Evolutionary conservation across 2,797 vertebrate genomes (phyloP).

Genomic region (Naso thynnoides): DNA sequence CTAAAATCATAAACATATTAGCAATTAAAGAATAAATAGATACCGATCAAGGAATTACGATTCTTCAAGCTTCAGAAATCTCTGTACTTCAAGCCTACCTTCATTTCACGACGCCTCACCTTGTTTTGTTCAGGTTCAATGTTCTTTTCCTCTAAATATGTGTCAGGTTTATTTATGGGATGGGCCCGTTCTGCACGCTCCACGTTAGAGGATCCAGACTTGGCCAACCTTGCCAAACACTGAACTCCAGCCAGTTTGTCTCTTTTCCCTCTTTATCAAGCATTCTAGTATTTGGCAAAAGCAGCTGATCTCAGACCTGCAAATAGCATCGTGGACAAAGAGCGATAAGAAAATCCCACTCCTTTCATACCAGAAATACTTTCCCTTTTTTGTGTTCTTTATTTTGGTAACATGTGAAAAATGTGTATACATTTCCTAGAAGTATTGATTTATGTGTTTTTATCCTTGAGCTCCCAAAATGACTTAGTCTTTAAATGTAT

Average conservation of each 20-base stretch:
- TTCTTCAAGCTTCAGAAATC: neutral
- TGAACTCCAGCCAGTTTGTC: conserved; percentile 46
- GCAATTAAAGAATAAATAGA: neutral
- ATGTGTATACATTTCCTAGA: neutral
- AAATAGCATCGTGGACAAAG: conserved; percentile 21
- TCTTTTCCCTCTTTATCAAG: neutral
- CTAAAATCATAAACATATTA: conserved; percentile 53
- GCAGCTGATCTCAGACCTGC: conserved; percentile 54
- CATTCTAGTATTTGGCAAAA: conserved; percentile 4
- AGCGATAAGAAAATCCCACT: conserved; percentile 55
- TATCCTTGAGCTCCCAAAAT: too few relatives aligned
- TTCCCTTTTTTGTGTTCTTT: neutral
- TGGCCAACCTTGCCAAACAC: conserved; percentile 35
- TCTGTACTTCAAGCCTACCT: conserved; percentile 55
- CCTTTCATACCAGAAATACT: conserved; percentile 65
- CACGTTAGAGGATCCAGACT: conserved; percentile 70
- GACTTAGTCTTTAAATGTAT: neutral
- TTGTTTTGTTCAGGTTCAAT: conserved; percentile 50
- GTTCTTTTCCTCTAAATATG: conserved; percentile 53
- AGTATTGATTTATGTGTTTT: neutral
- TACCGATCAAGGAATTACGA: rapidly evolving
- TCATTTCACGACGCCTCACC: conserved; percentile 29
- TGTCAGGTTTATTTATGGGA: conserved; percentile 81
- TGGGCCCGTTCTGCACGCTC: conserved; percentile 82
- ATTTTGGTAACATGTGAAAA: neutral